These are phyloP conservation scores for Napeogenes sylphis DNA, from an alignment of 2,888 invertebrate species.

Conservation along the genomic window DNA sequence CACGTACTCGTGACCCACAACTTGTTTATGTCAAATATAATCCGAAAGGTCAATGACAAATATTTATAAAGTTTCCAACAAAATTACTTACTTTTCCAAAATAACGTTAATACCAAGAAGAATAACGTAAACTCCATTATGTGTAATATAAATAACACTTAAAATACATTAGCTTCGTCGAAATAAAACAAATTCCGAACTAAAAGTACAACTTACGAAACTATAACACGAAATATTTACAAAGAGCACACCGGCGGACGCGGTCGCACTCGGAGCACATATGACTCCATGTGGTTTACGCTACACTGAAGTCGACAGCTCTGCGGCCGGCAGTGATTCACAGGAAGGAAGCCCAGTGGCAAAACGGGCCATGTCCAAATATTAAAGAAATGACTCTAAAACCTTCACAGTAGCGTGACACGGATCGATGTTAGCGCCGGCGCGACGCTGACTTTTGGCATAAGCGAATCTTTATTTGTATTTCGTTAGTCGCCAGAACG, in stretches of 20 bases:
- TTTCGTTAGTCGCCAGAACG: conserved; percentile 31
- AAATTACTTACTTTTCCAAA: conserved; percentile 61
- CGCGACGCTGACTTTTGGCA: conserved; percentile 55
- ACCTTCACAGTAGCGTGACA: conserved; percentile 43
- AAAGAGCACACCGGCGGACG: conserved; percentile 34
- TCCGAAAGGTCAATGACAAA: not conserved
- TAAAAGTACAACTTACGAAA: conserved; percentile 17
- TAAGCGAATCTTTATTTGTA: conserved; percentile 36
- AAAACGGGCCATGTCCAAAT: conserved; percentile 67
- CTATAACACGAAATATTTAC: conserved; percentile 9
- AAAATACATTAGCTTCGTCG: conserved; percentile 29
- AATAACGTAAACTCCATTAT: conserved; percentile 57
- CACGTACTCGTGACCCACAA: not conserved
- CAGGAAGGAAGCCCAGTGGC: conserved; percentile 63
- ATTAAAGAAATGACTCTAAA: conserved; percentile 46
- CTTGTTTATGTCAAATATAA: not conserved
- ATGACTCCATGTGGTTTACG: conserved; percentile 46
- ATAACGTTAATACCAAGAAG: conserved; percentile 53
- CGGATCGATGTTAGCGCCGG: conserved; percentile 66
- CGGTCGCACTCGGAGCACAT: conserved; percentile 40
- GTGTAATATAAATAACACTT: conserved; percentile 43
- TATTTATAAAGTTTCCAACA: conserved; percentile 2
- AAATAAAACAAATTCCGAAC: conserved; percentile 11
- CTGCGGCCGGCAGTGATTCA: conserved; percentile 63
- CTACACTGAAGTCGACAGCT: conserved; percentile 54